phyloP scores from a whole-genome alignment of 2,797 vertebrate species.

The Poeciliopsis presidionis region DNA sequence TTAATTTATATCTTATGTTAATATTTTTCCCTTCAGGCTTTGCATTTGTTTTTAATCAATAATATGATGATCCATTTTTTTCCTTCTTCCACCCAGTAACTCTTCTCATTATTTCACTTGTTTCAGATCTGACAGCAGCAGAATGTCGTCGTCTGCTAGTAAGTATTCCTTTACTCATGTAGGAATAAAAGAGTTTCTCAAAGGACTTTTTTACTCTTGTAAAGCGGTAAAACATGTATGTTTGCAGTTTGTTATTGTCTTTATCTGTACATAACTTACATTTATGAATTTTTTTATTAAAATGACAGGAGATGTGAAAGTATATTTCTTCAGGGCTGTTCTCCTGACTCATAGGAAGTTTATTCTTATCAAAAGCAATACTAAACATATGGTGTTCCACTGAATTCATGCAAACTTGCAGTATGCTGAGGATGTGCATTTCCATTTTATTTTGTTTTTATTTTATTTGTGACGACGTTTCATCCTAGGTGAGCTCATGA shows the following conservation, averaged over 20 bases:
- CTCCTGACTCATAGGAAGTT: neutral
- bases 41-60: slow-evolving; percentile 12
- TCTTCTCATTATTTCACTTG: slow-evolving; percentile 1
- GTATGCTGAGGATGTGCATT: neutral
- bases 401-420: neutral
- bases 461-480: neutral
- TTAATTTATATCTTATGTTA: no score
- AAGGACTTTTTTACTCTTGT: neutral
- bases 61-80: slow-evolving; percentile 69
- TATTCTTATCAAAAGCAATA: neutral
- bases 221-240: neutral
- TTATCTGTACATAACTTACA: neutral
- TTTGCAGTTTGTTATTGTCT: neutral
- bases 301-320: neutral
- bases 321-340: neutral
- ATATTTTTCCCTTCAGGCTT: neutral
- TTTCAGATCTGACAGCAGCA: slow-evolving; percentile 77
- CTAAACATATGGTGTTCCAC: neutral
- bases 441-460: neutral
- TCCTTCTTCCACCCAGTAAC: slow-evolving; percentile 18
- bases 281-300: neutral
- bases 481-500: slow-evolving; percentile 61
- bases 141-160: slow-evolving; percentile 77
- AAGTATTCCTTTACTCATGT: slow-evolving; percentile 44
- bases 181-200: neutral